These are phyloP conservation scores for Silurus asotus DNA, from an alignment of 2,113 vertebrate genomes.

Conservation along the genomic window DNA sequence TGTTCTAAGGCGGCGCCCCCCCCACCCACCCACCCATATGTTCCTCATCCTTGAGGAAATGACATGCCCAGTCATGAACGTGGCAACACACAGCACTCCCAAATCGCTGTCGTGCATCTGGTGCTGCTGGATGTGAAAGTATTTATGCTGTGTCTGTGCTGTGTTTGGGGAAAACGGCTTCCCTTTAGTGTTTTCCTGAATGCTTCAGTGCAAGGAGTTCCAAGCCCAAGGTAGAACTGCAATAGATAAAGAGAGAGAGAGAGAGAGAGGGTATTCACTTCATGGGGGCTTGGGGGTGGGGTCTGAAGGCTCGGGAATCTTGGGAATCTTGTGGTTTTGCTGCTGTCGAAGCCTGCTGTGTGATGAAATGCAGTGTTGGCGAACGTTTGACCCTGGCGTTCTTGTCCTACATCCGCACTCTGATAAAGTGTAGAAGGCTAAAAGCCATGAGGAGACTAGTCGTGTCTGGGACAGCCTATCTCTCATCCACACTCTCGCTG, in stretches of 20 bases:
- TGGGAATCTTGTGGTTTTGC: not conserved
- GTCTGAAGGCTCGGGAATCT: conserved; percentile 29
- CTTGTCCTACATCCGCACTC: conserved; percentile 1
- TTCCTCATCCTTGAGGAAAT: conserved; percentile 56
- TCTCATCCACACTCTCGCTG: not conserved
- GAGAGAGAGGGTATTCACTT: conserved; percentile 46
- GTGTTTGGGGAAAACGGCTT: conserved; percentile 27
- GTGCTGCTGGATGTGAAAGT: not conserved
- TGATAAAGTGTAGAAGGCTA: conserved; percentile 29
- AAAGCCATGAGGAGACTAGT: not conserved
- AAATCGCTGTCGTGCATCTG: conserved; percentile 7
- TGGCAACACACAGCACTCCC: conserved; percentile 30
- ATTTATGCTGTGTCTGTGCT: conserved; percentile 4
- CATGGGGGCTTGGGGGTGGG: conserved; percentile 24
- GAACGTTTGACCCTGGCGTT: conserved; percentile 11
- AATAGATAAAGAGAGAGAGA: conserved; percentile 13
- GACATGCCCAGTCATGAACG: conserved; percentile 50
- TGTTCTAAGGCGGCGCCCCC: not conserved
- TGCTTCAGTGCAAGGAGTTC: not conserved
- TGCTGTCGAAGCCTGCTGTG: conserved; percentile 14
- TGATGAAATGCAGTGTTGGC: not conserved
- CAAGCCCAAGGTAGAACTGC: not conserved
- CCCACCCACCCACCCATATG: conserved; percentile 17
- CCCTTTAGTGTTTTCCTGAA: conserved; percentile 18
- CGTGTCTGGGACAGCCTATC: not conserved